Evolutionary conservation across 1,140 invertebrate genomes (phyloP).

Genomic region (Galendromus occidentalis): DNA sequence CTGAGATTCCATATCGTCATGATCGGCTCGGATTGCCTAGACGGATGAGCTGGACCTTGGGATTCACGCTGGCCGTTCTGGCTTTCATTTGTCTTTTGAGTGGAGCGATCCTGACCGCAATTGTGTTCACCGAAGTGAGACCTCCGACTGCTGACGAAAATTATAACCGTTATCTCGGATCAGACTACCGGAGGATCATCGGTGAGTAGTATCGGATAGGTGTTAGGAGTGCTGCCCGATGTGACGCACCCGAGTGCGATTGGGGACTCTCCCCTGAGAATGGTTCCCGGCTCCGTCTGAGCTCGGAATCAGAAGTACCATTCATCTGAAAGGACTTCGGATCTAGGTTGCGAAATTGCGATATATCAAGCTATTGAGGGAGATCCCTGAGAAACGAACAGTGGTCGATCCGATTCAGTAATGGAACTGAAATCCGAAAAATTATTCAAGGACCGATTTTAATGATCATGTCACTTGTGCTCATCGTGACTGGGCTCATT

Average conservation of each 20-base stretch:
- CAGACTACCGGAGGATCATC: slow-evolving; percentile 19
- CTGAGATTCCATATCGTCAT: slow-evolving; percentile 4
- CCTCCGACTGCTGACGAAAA: slow-evolving; percentile 23
- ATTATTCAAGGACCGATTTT: not conserved
- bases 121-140: slow-evolving; percentile 21
- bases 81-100: slow-evolving; percentile 19
- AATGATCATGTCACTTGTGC: not conserved
- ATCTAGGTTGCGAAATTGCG: too few relatives aligned
- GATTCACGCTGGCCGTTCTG: not conserved
- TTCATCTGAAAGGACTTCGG: too few relatives aligned
- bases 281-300: too few relatives aligned
- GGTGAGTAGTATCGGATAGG: slow-evolving; percentile 11
- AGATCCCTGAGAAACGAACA: too few relatives aligned
- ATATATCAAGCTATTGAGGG: too few relatives aligned
- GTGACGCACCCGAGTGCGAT: too few relatives aligned
- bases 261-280: too few relatives aligned
- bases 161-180: slow-evolving; percentile 21
- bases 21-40: not conserved
- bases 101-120: slow-evolving; percentile 20
- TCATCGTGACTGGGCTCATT: not conserved
- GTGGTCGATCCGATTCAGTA: too few relatives aligned
- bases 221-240: too few relatives aligned
- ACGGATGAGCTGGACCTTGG: not conserved
- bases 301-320: too few relatives aligned
- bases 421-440: not conserved